Percentiles rank a stretch among this genome's conserved stretches.
Conservation (phyloP, 2,797 vertebrate species). For the Coluber constrictor region DNA sequence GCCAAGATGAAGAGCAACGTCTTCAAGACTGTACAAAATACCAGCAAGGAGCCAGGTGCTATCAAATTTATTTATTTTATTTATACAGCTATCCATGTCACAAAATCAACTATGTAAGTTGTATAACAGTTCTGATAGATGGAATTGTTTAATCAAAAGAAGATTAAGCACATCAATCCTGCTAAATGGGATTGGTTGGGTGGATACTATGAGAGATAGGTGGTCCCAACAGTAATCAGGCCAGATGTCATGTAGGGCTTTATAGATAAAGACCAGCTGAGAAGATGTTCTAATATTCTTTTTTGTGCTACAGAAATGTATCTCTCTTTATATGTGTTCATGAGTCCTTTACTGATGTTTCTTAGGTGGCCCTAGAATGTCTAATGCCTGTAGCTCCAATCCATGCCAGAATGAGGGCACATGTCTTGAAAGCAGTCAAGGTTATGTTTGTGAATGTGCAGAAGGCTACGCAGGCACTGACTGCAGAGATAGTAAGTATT, state of each 20-base stretch:
- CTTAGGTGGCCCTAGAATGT: slow-evolving; percentile 47
- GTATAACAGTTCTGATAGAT: neutral
- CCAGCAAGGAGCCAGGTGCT: neutral
- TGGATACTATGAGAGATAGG: neutral
- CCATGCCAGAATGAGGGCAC: slow-evolving; percentile 72
- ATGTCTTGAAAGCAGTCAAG: slow-evolving; percentile 67
- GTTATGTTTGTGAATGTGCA: slow-evolving; percentile 70
- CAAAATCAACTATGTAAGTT: neutral
- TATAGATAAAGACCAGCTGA: neutral
- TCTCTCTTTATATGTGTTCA: neutral
- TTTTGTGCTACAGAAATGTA: neutral
- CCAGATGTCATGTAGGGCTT: neutral
- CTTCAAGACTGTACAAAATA: neutral
- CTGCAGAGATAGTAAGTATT: slow-evolving; percentile 70
- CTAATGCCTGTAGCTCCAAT: slow-evolving; percentile 60
- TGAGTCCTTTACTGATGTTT: slow-evolving; percentile 23
- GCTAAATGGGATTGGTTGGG: neutral
- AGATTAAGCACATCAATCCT: neutral
- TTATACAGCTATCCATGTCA: neutral
- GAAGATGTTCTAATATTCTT: neutral
- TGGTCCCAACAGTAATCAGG: neutral
- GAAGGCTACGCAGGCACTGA: slow-evolving; percentile 66
- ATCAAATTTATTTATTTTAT: neutral
- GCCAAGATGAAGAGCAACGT: neutral
- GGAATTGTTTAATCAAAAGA: neutral